These are phyloP conservation scores for Lordiphosa andalusiaca DNA, from an alignment of 2,888 invertebrate species.

Conservation along the genomic window DNA sequence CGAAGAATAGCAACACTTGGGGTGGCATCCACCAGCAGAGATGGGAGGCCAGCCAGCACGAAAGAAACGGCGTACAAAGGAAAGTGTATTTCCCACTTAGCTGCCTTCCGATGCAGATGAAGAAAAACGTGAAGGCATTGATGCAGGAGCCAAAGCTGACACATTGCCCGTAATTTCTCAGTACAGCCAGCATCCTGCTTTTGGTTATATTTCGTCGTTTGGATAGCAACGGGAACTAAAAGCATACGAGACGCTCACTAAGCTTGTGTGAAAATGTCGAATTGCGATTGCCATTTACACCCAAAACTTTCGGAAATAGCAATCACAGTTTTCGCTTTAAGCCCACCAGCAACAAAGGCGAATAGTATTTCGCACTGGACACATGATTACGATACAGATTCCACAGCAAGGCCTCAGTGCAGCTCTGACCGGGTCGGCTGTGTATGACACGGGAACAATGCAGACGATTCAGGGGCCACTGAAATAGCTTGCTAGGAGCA, in stretches of 20 bases:
- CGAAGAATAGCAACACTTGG: constrained; percentile 30
- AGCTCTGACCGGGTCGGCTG: constrained; percentile 40
- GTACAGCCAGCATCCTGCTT: constrained; percentile 3
- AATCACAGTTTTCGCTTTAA: neutral
- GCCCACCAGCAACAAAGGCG: constrained; percentile 49
- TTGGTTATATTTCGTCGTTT: constrained; percentile 32
- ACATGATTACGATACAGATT: constrained; percentile 55
- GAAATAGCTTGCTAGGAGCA: constrained; percentile 42
- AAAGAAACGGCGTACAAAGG: constrained; percentile 20
- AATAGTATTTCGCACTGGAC: constrained; percentile 49
- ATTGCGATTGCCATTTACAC: neutral
- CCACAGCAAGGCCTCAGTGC: constrained; percentile 50
- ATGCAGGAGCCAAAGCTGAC: constrained; percentile 23
- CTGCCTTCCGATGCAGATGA: constrained; percentile 38
- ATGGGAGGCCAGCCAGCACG: constrained; percentile 28
- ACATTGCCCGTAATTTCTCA: constrained; percentile 39
- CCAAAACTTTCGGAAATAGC: too few species aligned
- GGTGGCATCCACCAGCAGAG: constrained; percentile 41
- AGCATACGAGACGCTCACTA: neutral
- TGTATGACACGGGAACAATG: constrained; percentile 39
- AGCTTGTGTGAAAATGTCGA: neutral
- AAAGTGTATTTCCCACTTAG: constrained; percentile 31
- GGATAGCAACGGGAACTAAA: constrained; percentile 45
- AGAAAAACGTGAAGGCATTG: constrained; percentile 35
- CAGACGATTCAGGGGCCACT: constrained; percentile 28